Percentiles rank a stretch among this genome's conserved stretches.
phyloP scores from a whole-genome alignment of 1,140 invertebrate species.

The Anastatus disparis region DNA sequence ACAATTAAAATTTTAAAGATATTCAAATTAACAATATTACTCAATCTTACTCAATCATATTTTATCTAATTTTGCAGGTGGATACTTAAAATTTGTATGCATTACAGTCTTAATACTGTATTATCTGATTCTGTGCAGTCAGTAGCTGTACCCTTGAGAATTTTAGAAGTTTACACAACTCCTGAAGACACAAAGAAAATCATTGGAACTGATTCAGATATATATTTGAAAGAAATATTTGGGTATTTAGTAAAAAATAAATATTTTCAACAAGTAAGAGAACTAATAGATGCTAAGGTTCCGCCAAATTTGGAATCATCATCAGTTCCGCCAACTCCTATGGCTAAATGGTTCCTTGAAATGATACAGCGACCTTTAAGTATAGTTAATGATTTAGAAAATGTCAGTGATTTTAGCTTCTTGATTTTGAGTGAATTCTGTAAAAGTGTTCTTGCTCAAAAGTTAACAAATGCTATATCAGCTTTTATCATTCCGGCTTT shows the following conservation, averaged over 20 bases:
- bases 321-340: conserved; percentile 76
- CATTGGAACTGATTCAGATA: conserved; percentile 56
- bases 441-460: conserved; percentile 55
- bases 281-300: conserved; percentile 77
- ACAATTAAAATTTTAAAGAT: background rate
- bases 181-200: conserved; percentile 66
- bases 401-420: conserved; percentile 58
- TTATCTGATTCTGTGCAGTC: conserved; percentile 60
- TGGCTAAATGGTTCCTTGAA: conserved; percentile 79
- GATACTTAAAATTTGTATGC: conserved; percentile 57
- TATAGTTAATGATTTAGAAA: conserved; percentile 56
- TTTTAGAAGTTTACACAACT: conserved; percentile 82
- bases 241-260: conserved; percentile 60
- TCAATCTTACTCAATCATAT: conserved; percentile 30
- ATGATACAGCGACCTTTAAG: conserved; percentile 80
- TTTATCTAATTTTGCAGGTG: conserved; percentile 48
- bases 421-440: conserved; percentile 56
- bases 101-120: conserved; percentile 59
- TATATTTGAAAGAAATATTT: conserved; percentile 56
- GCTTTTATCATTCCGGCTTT: conserved; percentile 67
- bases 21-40: conserved; percentile 29
- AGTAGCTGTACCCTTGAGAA: conserved; percentile 80
- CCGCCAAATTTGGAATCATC: conserved; percentile 78
- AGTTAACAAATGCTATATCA: conserved; percentile 63
- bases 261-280: conserved; percentile 80